Evolutionary conservation across 1,140 invertebrate genomes (phyloP).

Genomic region (Gonatopus flavifemur): DNA sequence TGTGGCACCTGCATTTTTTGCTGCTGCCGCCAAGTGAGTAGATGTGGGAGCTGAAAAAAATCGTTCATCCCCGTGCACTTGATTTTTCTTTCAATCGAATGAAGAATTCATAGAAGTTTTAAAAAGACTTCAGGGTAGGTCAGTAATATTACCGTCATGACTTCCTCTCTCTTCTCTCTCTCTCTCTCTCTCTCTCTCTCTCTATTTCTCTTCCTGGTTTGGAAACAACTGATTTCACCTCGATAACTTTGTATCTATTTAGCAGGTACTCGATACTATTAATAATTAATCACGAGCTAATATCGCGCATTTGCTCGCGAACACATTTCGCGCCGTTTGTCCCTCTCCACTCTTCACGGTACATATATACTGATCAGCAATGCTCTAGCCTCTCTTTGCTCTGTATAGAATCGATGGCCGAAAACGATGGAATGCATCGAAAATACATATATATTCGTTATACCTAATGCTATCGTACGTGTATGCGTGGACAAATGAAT

Average conservation of each 20-base stretch:
- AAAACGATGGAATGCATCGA: conserved; percentile 23
- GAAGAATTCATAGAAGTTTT: too few relatives aligned
- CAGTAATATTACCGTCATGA: conserved; percentile 12
- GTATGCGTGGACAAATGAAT: too few relatives aligned
- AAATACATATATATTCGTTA: conserved; percentile 31
- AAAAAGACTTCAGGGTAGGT: too few relatives aligned
- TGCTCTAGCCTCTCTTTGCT: too few relatives aligned
- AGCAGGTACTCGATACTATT: conserved; percentile 37
- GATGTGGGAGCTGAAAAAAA: too few relatives aligned
- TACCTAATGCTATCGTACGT: too few relatives aligned
- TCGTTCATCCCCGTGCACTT: too few relatives aligned
- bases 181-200: not conserved
- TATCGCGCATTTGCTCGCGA: conserved; percentile 30
- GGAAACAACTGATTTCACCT: conserved; percentile 27
- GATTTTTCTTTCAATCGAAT: too few relatives aligned
- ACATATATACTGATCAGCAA: not conserved
- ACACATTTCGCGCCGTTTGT: conserved; percentile 14
- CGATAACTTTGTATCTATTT: conserved; percentile 39
- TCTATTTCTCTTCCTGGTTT: not conserved
- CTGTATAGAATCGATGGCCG: too few relatives aligned
- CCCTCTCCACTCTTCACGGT: conserved; percentile 1
- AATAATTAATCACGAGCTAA: conserved; percentile 40
- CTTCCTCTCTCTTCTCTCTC: not conserved
- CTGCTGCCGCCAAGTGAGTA: too few relatives aligned
- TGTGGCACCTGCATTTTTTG: too few relatives aligned